Percentiles rank a stretch among this genome's conserved stretches.
Conservation (phyloP, 2,113 vertebrate genomes). For the Sigmodon hispidus region DNA sequence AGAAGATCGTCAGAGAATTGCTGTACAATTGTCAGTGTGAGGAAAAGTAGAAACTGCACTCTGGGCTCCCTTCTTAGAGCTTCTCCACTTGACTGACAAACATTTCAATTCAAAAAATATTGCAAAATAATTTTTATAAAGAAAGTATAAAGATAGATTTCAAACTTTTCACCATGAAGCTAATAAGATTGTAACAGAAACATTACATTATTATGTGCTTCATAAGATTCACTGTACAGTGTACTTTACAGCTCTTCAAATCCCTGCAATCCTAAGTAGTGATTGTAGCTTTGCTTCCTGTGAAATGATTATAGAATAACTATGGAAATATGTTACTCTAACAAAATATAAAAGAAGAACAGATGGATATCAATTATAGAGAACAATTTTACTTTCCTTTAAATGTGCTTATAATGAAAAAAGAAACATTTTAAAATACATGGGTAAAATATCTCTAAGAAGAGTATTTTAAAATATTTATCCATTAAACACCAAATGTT, state of each 20-base stretch:
- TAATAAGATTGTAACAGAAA: neutral
- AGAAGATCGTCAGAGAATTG: rapidly evolving
- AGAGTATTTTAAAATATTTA: conserved; percentile 46
- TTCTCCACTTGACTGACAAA: neutral
- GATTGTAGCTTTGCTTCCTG: conserved; percentile 40
- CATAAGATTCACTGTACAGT: neutral
- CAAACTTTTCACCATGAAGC: neutral
- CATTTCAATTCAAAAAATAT: neutral
- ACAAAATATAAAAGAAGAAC: conserved; percentile 21
- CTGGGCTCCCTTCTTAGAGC: rapidly evolving
- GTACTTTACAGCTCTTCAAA: neutral
- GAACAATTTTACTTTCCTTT: conserved; percentile 18
- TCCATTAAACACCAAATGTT: conserved; percentile 62
- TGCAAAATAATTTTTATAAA: neutral
- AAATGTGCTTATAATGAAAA: neutral
- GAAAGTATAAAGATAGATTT: neutral
- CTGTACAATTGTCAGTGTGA: rapidly evolving
- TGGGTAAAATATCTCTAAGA: conserved; percentile 30
- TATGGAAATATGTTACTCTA: neutral
- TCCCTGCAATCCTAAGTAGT: neutral
- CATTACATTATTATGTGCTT: neutral
- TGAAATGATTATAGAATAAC: neutral
- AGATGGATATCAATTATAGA: conserved; percentile 44
- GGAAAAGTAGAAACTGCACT: rapidly evolving
- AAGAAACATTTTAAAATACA: conserved; percentile 60